Conservation (phyloP, 2,888 invertebrate genomes). For the Meandrusa payeni region DNA sequence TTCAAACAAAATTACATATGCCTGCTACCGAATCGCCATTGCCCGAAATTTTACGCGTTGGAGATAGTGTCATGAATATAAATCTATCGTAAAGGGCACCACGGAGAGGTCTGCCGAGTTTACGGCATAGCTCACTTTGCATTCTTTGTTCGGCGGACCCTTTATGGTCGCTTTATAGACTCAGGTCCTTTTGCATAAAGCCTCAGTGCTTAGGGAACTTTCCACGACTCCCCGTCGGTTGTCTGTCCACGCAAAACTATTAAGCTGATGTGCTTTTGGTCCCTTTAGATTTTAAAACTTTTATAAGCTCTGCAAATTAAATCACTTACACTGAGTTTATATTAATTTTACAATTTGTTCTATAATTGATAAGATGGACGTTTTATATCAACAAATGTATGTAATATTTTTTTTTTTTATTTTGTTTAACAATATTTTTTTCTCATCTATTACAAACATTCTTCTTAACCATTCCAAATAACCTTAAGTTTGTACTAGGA, state of each 20-base stretch:
- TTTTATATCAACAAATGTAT: too few relatives aligned
- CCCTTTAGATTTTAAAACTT: constrained; percentile 20
- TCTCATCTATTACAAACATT: too few relatives aligned
- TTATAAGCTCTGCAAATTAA: background rate
- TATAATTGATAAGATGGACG: too few relatives aligned
- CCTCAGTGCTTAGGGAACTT: constrained; percentile 46
- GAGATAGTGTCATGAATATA: constrained; percentile 80
- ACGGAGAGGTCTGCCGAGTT: constrained; percentile 63
- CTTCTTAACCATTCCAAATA: too few relatives aligned
- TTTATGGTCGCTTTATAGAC: constrained; percentile 76
- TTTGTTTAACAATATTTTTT: too few relatives aligned
- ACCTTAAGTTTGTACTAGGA: too few relatives aligned
- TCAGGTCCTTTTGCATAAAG: constrained; percentile 74
- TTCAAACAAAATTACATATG: constrained; percentile 81
- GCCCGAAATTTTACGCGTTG: constrained; percentile 79
- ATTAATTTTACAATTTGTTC: too few relatives aligned
- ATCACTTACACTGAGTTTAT: too few relatives aligned
- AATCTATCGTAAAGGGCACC: constrained; percentile 79
- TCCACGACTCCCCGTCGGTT: constrained; percentile 18
- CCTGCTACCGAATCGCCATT: constrained; percentile 76
- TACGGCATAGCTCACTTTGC: constrained; percentile 77
- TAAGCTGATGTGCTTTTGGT: constrained; percentile 14
- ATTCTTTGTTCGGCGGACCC: constrained; percentile 72
- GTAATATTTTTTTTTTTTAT: too few relatives aligned
- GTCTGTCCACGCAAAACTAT: constrained; percentile 25